phyloP scores from a whole-genome alignment of 2,113 vertebrate species.

The Myotis davidii region DNA sequence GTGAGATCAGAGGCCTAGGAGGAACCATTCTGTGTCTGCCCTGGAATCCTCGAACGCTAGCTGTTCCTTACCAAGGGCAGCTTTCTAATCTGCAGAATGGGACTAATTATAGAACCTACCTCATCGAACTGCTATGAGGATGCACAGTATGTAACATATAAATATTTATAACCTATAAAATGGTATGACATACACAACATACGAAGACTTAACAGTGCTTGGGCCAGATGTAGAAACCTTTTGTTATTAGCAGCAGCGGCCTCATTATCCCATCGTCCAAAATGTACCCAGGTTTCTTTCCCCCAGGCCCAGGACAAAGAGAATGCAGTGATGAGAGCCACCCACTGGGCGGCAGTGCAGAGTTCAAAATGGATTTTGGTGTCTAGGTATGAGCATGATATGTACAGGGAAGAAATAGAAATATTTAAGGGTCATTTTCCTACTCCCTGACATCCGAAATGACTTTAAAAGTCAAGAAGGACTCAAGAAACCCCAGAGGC shows the following conservation, averaged over 20 bases:
- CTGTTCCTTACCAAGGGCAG: neutral
- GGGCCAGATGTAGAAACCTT: neutral
- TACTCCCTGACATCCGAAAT: neutral
- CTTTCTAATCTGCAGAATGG: slow-evolving; percentile 57
- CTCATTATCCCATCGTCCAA: neutral
- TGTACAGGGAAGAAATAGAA: neutral
- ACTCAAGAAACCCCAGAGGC: neutral
- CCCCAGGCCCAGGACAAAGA: neutral
- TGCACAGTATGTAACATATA: neutral
- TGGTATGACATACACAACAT: neutral
- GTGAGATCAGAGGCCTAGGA: neutral
- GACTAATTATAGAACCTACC: neutral
- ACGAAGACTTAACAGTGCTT: neutral
- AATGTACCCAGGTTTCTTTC: neutral
- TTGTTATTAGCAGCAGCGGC: neutral
- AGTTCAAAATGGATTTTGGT: slow-evolving; percentile 29
- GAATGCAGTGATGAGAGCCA: slow-evolving; percentile 39
- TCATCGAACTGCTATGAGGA: neutral
- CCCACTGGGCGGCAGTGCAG: slow-evolving; percentile 53
- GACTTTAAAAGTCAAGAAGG: neutral
- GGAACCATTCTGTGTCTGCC: neutral
- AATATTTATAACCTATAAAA: neutral
- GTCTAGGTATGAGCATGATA: neutral
- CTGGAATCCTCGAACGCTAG: neutral
- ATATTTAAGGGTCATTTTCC: neutral